Evolutionary conservation across 2,113 vertebrate genomes (phyloP).

Genomic region (Anguilla japonica): DNA sequence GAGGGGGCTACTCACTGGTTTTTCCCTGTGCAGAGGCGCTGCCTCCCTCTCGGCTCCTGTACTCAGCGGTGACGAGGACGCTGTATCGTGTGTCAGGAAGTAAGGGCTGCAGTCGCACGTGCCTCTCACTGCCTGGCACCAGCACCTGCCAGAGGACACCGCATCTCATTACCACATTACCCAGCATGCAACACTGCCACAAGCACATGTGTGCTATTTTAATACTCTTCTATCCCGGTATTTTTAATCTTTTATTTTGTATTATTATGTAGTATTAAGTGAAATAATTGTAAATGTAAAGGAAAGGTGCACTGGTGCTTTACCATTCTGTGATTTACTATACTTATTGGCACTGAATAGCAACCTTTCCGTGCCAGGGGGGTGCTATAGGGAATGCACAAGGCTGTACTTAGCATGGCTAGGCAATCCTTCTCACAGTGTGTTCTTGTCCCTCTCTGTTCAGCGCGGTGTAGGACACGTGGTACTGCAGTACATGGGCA

Average conservation of each 20-base stretch:
- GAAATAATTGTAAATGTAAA: neutral
- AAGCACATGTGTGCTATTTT: neutral
- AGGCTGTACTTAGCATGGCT: too few species aligned
- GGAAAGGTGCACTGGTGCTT: neutral
- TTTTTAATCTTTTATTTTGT: neutral
- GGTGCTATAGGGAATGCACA: too few species aligned
- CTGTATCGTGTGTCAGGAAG: slow-evolving; percentile 82
- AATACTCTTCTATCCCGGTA: too few species aligned
- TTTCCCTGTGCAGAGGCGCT: slow-evolving; percentile 66
- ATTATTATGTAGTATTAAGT: too few species aligned
- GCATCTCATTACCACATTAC: neutral
- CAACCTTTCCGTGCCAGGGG: neutral
- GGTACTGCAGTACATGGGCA: slow-evolving; percentile 78
- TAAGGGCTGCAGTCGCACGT: slow-evolving; percentile 67
- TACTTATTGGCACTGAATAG: neutral
- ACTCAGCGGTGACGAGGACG: slow-evolving; percentile 78
- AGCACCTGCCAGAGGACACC: slow-evolving; percentile 62
- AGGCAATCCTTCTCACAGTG: slow-evolving; percentile 51
- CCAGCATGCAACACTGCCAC: neutral
- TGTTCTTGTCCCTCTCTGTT: slow-evolving; percentile 59
- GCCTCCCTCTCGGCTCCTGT: slow-evolving; percentile 76
- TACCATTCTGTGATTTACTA: neutral
- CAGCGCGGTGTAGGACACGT: slow-evolving; percentile 70
- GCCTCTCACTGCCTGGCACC: slow-evolving; percentile 71
- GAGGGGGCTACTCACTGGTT: slow-evolving; percentile 69